Base-by-base conservation (phyloP, 2,797 vertebrate genomes). In the Onychomys leucogaster region DNA sequence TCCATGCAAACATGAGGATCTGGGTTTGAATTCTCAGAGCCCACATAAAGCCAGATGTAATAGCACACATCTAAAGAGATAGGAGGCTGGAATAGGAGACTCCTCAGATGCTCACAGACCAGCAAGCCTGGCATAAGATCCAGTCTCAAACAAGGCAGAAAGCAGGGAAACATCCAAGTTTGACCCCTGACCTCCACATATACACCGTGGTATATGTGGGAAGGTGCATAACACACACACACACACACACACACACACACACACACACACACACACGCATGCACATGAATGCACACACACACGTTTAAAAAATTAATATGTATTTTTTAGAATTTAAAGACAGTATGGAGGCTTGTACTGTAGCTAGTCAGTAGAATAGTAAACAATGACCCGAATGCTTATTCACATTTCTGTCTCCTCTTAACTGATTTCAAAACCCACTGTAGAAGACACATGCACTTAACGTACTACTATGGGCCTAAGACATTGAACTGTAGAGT, bases 391-490 rank as follows among this genome's bases (percentile, higher is more conserved):
- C 19, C 87, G 57, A 82, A 73, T 69, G 23, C 5, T 65, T 84
- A n/a, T 73, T 77, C 67, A 25, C 49, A 94, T 65, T 89, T 43
- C 55, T 89, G 87, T 96, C 32, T 94, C 65, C 55, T 92, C 29
- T 91, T 91, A 81, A 85, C 11, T 89, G 73, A 76, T 91, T 94
- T 89, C 32, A 91, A 94, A 90, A 91, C 5, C 27, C 91, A 76
- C 29, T 90, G 11, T 81, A 75, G 1, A 94, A 94, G 92, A 94
- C 23, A 65, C 37, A 49, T 25, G 21, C 29, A 65, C 17, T 16
- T 73, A 65, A 75, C 89, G 11, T 89, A 61, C 34, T 63, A 6
- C 34, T 52, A 23, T 78, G 34, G 3, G n/a, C 16, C 67, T 95
- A 91, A 91, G 0, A 61, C 34, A 46, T 19, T n/a, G 10, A 91